Evolutionary conservation across 2,797 vertebrate genomes (phyloP), one percentile per base, ranked within the genome.

Genomic region (Eutrigla gurnardus): DNA sequence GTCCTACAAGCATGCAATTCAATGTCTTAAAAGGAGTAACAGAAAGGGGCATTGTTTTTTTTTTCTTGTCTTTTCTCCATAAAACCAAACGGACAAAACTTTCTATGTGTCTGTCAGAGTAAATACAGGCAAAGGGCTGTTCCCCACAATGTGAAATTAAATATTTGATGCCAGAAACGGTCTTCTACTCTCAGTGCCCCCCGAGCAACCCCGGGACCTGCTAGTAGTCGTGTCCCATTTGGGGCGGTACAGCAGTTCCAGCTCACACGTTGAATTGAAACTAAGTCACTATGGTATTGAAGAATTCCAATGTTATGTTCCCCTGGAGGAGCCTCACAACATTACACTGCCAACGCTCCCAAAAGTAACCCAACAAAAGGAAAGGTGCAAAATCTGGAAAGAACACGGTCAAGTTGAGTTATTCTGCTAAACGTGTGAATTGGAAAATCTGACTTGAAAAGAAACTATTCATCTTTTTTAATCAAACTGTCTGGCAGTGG

Each of bases 111-210:
- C 15, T 52, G 42, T 72, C 61, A 65, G 61, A 35, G 33, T 66
- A 37, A 10, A 62, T 46, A 58, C 0, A 3, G 12, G 43, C 6
- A 58, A 65, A 85, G 15, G 43, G 53, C 25, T 63, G 40, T 40
- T 80, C 32, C 25, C 40, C 13, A 32, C 49, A 43, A 35, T 78
- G 74, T 57, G 14, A 64, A 52, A 68, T 60, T 66, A n/a, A 78
- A 73, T 83, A 64, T 82, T 76, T 74, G 55, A 77, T 80, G 58
- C 4, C 52, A 73, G 49, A 64, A 85, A 57, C 49, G 39, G n/a
- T 47, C 46, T 74, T 72, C 47, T 52, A 40, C 58, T 78, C 49
- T 62, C 36, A 45, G 17, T 61, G 62, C 4, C 43, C 62, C 78
- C 42, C 2, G 7, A 76, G 69, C 81, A 70, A 68, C 54, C 64